Evolutionary conservation across 2,113 vertebrate species (phyloP), one percentile per base, ranked within the genome.

Genomic region (Baryphthengus martii): DNA sequence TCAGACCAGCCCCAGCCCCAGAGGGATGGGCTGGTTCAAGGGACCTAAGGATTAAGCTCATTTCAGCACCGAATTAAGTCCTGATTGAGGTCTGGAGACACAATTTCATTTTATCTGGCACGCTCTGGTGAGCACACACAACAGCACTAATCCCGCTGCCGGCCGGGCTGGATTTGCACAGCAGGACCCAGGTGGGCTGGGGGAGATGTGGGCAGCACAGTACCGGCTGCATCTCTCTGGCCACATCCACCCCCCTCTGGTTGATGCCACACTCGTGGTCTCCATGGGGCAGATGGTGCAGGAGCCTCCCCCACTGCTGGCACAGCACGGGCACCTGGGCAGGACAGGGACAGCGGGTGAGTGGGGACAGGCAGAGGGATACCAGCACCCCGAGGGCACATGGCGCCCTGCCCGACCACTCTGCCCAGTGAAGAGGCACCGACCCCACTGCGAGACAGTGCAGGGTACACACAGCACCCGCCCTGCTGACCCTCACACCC

Each of bases 51-150:
- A 95, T 95, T 94, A 92, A 95, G 58, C 79, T 92, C 92, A 65
- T 90, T 80, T 87, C 78, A 93, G 58, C 11, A 5, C 31, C 33
- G 70, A 88, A 94, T 90, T 95, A 95, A 95, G 83, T 68, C 74
- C 82, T 9, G 92, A 74, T 85, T 95, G 92, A 86, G 50, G 82
- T 91, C 92, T 88, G 79, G 26, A 88, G 72, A 96, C 66, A 89
- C 72, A 65, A 73, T 90, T 96, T 95, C 86, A 97, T 91, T 95
- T 85, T 58, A 95, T 65, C 86, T 49, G 94, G 67, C 90, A 58
- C 9, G 80, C 79, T 81, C 65, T 28, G 33, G 63, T 2, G 21
- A 80, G 85, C 18, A 0, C 33, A 67, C 61, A 80, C 85, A 95
- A 94, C 59, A 12, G 16, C 85, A 42, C 73, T 96, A 97, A 97